Evolutionary conservation across 2,797 vertebrate genomes (phyloP).

Genomic region (Amblyraja radiata): DNA sequence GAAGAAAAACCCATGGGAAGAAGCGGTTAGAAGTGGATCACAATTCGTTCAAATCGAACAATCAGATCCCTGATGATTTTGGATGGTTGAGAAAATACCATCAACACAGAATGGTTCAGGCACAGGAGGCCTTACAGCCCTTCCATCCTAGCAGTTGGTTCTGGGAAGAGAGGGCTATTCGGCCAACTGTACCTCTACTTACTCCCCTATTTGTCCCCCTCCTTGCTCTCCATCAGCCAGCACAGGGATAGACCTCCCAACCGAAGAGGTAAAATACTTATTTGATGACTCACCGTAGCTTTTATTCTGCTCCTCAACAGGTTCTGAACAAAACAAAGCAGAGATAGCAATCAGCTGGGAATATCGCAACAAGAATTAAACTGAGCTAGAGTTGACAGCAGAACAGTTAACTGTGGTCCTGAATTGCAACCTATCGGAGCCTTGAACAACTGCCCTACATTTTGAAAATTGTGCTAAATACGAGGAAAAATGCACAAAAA

Average conservation of each 20-base stretch:
- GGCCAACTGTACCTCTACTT: neutral
- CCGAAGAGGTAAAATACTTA: neutral
- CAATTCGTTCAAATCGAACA: neutral
- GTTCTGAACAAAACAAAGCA: conserved; percentile 23
- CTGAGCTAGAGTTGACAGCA: neutral
- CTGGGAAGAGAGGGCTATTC: neutral
- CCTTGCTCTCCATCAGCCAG: neutral
- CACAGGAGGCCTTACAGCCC: too few species aligned
- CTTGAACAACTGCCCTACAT: neutral
- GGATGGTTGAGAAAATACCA: neutral
- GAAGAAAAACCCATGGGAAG: neutral
- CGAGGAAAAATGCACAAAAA: too few species aligned
- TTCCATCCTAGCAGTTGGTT: neutral
- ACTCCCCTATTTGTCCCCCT: neutral
- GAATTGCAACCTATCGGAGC: neutral
- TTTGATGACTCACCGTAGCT: neutral
- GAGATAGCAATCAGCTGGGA: neutral
- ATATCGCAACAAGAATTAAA: neutral
- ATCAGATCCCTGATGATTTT: neutral
- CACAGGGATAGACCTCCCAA: neutral
- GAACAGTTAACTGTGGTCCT: too few species aligned
- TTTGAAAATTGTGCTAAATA: too few species aligned
- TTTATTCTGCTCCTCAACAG: conserved; percentile 6
- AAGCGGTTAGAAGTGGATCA: neutral
- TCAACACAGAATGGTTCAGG: too few species aligned